phyloP scores from a whole-genome alignment of 2,888 invertebrate species.

The Drosophila koepferae region DNA sequence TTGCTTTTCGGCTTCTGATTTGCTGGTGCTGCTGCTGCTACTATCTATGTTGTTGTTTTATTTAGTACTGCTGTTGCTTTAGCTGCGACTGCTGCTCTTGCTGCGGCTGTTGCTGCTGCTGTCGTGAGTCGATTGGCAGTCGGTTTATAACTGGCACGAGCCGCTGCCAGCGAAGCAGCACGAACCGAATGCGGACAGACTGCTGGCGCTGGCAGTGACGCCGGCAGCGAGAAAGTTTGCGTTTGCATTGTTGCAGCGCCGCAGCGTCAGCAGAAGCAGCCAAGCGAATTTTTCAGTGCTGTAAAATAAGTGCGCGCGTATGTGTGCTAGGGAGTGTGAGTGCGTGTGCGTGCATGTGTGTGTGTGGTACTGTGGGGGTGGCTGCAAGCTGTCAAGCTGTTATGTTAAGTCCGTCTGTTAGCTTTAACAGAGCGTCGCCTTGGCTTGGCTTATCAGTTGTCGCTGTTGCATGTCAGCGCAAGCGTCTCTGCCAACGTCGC shows the following conservation, averaged over 20 bases:
- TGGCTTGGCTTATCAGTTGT: constrained; percentile 52
- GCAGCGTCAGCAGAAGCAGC: constrained; percentile 37
- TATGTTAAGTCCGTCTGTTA: constrained; percentile 38
- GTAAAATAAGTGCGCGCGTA: constrained; percentile 40
- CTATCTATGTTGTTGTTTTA: constrained; percentile 29
- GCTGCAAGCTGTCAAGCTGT: constrained; percentile 32
- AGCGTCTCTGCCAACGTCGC: constrained; percentile 32
- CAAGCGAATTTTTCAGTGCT: constrained; percentile 63
- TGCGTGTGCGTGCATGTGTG: not conserved
- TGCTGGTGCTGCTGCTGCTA: constrained; percentile 41
- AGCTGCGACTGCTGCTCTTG: constrained; percentile 42
- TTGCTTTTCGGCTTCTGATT: constrained; percentile 58
- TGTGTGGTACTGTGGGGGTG: constrained; percentile 54
- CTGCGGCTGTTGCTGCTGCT: constrained; percentile 45
- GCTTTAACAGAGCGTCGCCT: constrained; percentile 34
- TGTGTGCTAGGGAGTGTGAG: constrained; percentile 22
- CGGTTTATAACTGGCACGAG: constrained; percentile 84
- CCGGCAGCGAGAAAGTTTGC: constrained; percentile 75
- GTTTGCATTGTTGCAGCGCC: constrained; percentile 77
- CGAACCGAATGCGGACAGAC: constrained; percentile 64
- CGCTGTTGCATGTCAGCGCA: constrained; percentile 57
- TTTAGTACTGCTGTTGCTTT: constrained; percentile 37
- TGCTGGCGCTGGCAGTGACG: constrained; percentile 56
- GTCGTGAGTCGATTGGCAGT: constrained; percentile 83
- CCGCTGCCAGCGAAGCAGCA: constrained; percentile 76